These are phyloP conservation scores for Tinea pellionella DNA, from an alignment of 2,888 invertebrate genomes.

Conservation along the genomic window DNA sequence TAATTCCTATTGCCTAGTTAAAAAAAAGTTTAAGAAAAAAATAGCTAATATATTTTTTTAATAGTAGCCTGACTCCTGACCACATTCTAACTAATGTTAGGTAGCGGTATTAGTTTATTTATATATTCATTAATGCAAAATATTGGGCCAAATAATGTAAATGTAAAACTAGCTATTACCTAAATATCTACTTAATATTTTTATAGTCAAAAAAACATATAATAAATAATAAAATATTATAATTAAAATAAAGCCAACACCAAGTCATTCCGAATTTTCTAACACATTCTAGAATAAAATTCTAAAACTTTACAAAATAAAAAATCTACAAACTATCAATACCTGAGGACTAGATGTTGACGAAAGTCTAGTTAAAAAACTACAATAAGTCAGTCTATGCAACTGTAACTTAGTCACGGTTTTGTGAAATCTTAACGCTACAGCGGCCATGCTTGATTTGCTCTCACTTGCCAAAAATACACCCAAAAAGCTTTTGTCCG, in stretches of 20 bases:
- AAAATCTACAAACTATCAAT: not conserved
- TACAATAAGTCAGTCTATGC: conserved; percentile 16
- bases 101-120: too few species aligned
- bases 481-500: conserved; percentile 25
- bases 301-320: not conserved
- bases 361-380: conserved; percentile 47
- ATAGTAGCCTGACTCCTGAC: too few species aligned
- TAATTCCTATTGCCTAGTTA: too few species aligned
- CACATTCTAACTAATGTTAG: too few species aligned
- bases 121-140: too few species aligned
- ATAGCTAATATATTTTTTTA: too few species aligned
- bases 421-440: conserved; percentile 37
- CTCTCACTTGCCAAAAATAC: conserved; percentile 21
- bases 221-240: conserved; percentile 6
- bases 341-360: conserved; percentile 38
- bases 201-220: too few species aligned
- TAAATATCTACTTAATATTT: too few species aligned
- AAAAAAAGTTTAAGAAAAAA: too few species aligned
- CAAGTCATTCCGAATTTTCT: conserved; percentile 22
- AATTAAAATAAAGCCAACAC: conserved; percentile 13
- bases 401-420: conserved; percentile 23
- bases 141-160: too few species aligned
- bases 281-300: conserved; percentile 51
- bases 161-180: too few species aligned
- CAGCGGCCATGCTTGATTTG: conserved; percentile 41